Evolutionary conservation across 2,113 vertebrate genomes (phyloP).

Genomic region (Caranx ignobilis): DNA sequence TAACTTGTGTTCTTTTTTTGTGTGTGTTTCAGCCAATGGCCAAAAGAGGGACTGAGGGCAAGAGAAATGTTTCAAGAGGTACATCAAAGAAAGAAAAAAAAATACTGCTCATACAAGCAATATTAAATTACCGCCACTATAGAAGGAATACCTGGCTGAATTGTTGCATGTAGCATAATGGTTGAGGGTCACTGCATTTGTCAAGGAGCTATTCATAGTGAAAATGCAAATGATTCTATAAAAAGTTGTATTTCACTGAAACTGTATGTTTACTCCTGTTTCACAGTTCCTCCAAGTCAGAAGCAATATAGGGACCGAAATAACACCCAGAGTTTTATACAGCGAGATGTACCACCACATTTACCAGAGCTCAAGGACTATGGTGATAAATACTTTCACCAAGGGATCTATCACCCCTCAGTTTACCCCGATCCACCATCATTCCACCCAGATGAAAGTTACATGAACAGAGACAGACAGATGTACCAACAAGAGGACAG

Average conservation of each 20-base stretch:
- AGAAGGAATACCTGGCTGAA: background rate
- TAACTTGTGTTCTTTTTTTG: background rate
- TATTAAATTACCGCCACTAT: background rate
- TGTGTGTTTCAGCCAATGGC: slow-evolving; percentile 49
- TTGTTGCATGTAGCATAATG: background rate
- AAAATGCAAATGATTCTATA: background rate
- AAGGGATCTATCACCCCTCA: background rate
- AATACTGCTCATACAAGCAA: background rate
- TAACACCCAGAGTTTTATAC: background rate
- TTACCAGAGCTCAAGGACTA: slow-evolving; percentile 22
- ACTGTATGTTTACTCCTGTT: background rate
- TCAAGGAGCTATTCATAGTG: background rate
- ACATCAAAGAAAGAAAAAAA: background rate
- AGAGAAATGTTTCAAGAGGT: slow-evolving; percentile 61
- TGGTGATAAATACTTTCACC: background rate
- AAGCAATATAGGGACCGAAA: slow-evolving; percentile 20
- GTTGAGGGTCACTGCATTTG: background rate
- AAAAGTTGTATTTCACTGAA: background rate
- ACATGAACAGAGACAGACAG: slow-evolving; percentile 16
- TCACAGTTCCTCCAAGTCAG: slow-evolving; percentile 49
- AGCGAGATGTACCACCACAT: background rate
- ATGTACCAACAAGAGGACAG: background rate
- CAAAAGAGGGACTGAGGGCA: slow-evolving; percentile 20
- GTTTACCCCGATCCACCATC: background rate
- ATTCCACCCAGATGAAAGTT: slow-evolving; percentile 18